phyloP scores from a whole-genome alignment of 2,797 vertebrate genomes.

The Diplodus sargus region DNA sequence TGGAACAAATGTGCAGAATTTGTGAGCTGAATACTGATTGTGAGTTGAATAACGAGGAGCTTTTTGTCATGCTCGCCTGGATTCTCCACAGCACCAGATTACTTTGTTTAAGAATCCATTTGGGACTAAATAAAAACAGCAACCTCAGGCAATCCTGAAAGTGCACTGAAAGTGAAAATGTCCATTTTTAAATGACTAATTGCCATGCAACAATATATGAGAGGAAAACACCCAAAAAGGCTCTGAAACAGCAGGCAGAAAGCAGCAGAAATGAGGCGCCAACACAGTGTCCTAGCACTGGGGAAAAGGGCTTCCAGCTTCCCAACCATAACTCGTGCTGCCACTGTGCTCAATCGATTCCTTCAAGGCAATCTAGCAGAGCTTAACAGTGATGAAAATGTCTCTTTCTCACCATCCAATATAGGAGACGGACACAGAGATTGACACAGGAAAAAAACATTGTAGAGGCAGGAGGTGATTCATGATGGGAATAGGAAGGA shows the following conservation, averaged over 20 bases:
- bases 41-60: not conserved
- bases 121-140: conserved; percentile 31
- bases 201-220: not conserved
- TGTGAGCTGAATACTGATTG: conserved; percentile 12
- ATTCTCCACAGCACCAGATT: conserved; percentile 2
- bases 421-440: conserved; percentile 22
- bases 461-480: conserved; percentile 18
- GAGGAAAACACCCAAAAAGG: conserved; percentile 14
- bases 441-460: conserved; percentile 30
- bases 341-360: conserved; percentile 54
- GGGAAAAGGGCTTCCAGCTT: conserved; percentile 27
- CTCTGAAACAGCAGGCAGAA: conserved; percentile 5
- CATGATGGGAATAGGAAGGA: conserved; percentile 30
- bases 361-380: conserved; percentile 48
- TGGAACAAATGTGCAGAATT: not conserved
- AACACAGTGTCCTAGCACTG: conserved; percentile 15
- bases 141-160: conserved; percentile 23
- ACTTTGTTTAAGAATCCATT: conserved; percentile 19
- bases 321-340: conserved; percentile 54
- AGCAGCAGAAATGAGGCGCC: conserved; percentile 23
- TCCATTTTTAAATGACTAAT: conserved; percentile 20
- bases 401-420: conserved; percentile 41
- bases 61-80: not conserved
- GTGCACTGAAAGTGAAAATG: not conserved
- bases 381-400: conserved; percentile 55